Base-by-base conservation (phyloP, 2,797 vertebrate species). In the Sebastes variabilis region DNA sequence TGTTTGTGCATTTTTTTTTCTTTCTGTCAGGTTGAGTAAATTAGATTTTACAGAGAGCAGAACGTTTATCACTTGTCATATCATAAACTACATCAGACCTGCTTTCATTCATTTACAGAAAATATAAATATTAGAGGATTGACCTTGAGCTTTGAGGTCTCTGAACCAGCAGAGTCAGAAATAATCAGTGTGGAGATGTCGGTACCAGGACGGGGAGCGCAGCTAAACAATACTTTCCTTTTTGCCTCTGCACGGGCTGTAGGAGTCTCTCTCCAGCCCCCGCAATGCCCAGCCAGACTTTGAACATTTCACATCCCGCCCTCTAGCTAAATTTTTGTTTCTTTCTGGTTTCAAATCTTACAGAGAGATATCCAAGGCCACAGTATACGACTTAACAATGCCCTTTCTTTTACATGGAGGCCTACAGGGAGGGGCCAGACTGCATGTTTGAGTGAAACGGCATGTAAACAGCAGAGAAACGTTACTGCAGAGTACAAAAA, bases 141-240 rank as follows among this genome's bases (percentile, higher is more conserved):
- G 83, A 88, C 82, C 67, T 84, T 70, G 9, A 66, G 75, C 75
- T 71, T 69, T 72, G 66, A 90, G 85, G 75, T 84, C 75, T 78
- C 3, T 75, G 75, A 85, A 72, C 8, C 77, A 84, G 82, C 62
- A 64, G 75, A 81, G 82, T 81, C 79, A 49, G 42, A 46, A 46
- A 46, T 67, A 88, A 69, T 65, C 79, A 67, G 80, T 56, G 77
- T 42, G 90, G 95, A 86, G 95, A 95, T 70, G 88, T 90, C 90
- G 68, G 94, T 93, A 94, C 95, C 95, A 94, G 92, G 93, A 86
- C 66, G 34, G 85, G 71, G 82, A 87, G 85, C 38, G 46, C 64
- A 70, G 76, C 69, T 72, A 82, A 86, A 85, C 86, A 95, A 91
- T 93, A 91, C 91, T 75, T 69, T 83, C 88, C 82, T 93, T 94